phyloP scores from a whole-genome alignment of 2,113 vertebrate genomes.

The Poecile atricapillus region DNA sequence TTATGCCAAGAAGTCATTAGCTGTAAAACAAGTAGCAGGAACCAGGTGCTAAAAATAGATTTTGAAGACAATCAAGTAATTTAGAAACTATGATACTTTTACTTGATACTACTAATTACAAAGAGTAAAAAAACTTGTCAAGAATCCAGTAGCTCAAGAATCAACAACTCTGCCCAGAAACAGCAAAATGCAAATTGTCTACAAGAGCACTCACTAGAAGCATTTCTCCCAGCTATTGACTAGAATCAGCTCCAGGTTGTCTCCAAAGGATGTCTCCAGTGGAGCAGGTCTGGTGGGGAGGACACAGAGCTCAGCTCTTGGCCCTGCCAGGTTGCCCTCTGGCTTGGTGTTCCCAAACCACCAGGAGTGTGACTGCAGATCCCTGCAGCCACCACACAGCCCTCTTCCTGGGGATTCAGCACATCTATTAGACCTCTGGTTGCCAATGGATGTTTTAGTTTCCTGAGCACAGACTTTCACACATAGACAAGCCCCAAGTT shows the following conservation, averaged over 20 bases:
- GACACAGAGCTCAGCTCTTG: neutral
- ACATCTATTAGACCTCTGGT: neutral
- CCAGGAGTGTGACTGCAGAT: neutral
- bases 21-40: constrained; percentile 7
- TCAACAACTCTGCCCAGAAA: neutral
- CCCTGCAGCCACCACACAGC: neutral
- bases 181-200: neutral
- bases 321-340: neutral
- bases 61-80: constrained; percentile 25
- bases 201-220: neutral
- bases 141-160: constrained; percentile 11
- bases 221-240: neutral
- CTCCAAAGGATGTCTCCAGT: neutral
- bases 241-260: neutral
- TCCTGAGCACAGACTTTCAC: neutral
- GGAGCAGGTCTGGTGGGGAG: neutral
- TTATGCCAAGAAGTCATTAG: constrained; percentile 20
- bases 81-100: neutral
- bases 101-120: neutral
- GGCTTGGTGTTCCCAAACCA: neutral
- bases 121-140: neutral
- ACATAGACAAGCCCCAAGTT: neutral
- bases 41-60: neutral
- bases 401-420: neutral
- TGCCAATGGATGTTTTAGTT: neutral